Evolutionary conservation across 2,797 vertebrate genomes (phyloP).

Genomic region (Brotogeris chrysoptera): DNA sequence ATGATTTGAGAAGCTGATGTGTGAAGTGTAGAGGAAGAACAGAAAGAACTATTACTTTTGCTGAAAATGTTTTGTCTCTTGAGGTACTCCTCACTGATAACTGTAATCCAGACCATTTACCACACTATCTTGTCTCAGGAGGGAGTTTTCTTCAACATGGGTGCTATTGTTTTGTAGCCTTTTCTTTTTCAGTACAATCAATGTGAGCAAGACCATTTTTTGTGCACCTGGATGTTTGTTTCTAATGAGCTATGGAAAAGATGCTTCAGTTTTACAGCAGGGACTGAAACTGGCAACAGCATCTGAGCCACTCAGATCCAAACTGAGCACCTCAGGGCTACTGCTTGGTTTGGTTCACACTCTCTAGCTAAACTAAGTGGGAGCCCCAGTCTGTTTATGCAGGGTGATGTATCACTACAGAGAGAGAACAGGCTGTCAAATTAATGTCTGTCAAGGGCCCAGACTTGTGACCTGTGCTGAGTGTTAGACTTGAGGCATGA

Average conservation of each 20-base stretch:
- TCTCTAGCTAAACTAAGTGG: background rate
- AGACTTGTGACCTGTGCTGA: background rate
- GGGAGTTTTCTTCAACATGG: background rate
- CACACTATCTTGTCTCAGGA: background rate
- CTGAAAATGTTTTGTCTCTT: background rate
- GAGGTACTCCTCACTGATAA: background rate
- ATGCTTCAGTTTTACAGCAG: background rate
- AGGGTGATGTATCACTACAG: accelerated
- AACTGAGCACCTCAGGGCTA: background rate
- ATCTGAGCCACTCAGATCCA: background rate
- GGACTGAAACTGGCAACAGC: background rate
- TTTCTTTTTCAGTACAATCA: background rate
- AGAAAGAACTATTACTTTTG: background rate
- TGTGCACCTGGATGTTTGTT: background rate
- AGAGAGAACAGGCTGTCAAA: background rate
- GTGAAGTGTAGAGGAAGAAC: background rate
- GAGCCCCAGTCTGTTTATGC: background rate
- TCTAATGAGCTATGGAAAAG: background rate
- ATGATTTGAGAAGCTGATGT: background rate
- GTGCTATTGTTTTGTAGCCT: background rate
- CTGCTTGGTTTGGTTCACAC: background rate
- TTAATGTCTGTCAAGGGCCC: background rate
- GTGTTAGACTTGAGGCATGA: background rate
- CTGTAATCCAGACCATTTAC: background rate
- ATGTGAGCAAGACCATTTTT: background rate